Conservation (phyloP, 1,140 invertebrate species). For the Drosophila quadrilineata region DNA sequence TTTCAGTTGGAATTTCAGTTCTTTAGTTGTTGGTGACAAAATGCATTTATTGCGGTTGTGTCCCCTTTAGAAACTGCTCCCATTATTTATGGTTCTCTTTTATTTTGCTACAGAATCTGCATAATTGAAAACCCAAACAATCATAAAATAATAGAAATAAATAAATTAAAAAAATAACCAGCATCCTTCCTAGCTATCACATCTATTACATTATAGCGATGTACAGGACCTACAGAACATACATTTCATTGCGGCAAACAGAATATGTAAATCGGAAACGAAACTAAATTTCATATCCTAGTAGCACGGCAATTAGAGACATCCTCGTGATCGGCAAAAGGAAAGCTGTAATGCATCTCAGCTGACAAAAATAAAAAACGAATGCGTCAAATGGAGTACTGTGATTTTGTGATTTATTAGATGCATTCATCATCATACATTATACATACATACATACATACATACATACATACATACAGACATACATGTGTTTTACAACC, state of each 20-base stretch:
- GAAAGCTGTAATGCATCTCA: no score
- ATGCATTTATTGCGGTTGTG: slow-evolving; percentile 1
- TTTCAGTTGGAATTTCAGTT: no score
- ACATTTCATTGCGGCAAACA: slow-evolving; percentile 21
- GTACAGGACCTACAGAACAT: no score
- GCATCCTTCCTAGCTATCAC: no score
- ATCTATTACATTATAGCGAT: no score
- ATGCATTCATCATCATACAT: no score
- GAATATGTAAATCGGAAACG: slow-evolving; percentile 24
- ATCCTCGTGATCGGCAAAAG: neutral
- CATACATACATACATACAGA: no score
- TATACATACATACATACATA: no score
- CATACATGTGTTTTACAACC: neutral
- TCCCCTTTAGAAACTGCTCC: neutral
- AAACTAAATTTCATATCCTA: slow-evolving; percentile 24
- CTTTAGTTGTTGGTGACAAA: neutral
- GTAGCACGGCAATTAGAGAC: slow-evolving; percentile 21
- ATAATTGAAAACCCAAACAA: slow-evolving; percentile 52
- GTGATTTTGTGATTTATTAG: no score
- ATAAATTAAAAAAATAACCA: no score
- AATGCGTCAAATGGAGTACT: no score
- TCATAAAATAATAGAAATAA: slow-evolving; percentile 21
- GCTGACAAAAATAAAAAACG: no score
- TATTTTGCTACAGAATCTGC: slow-evolving; percentile 34
- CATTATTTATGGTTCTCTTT: slow-evolving; percentile 30